Conservation (phyloP, 2,888 invertebrate genomes). For the Dioctria linearis region DNA sequence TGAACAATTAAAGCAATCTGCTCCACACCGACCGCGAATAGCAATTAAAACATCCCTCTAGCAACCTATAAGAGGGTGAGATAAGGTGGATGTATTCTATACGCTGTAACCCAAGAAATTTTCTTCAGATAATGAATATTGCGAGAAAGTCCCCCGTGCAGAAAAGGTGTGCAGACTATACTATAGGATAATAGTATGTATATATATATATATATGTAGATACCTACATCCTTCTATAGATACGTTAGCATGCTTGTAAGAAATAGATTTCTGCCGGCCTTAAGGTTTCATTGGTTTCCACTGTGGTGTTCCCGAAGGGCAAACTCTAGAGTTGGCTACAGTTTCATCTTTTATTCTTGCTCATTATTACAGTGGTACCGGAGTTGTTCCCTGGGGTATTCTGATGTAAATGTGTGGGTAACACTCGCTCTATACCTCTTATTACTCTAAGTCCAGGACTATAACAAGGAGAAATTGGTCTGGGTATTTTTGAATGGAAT, state of each 20-base stretch:
- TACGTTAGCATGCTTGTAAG: slow-evolving; percentile 15
- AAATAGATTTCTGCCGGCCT: slow-evolving; percentile 44
- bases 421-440: slow-evolving; percentile 32
- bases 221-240: slow-evolving; percentile 15
- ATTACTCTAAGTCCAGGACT: slow-evolving; percentile 28
- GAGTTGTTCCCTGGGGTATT: slow-evolving; percentile 45
- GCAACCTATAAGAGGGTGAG: slow-evolving; percentile 36
- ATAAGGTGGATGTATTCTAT: slow-evolving; percentile 32
- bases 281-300: slow-evolving; percentile 47
- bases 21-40: slow-evolving; percentile 59
- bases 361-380: slow-evolving; percentile 49
- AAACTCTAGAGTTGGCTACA: slow-evolving; percentile 43
- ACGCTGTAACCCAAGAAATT: not conserved
- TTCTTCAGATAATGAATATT: slow-evolving; percentile 36
- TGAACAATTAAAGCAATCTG: slow-evolving; percentile 60
- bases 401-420: slow-evolving; percentile 39
- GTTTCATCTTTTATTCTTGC: slow-evolving; percentile 54
- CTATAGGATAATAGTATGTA: too few relatives aligned
- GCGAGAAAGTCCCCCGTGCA: slow-evolving; percentile 28
- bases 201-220: not conserved
- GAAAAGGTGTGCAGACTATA: slow-evolving; percentile 15
- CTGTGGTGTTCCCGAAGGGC: slow-evolving; percentile 45
- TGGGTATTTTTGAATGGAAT: slow-evolving; percentile 15
- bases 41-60: slow-evolving; percentile 58
- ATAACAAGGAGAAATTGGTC: slow-evolving; percentile 32